A percentile compares a stretch with the other conserved stretches of the same genome.
Evolutionary conservation across 2,113 vertebrate genomes (phyloP).

Genomic region (Heptranchias perlo): DNA sequence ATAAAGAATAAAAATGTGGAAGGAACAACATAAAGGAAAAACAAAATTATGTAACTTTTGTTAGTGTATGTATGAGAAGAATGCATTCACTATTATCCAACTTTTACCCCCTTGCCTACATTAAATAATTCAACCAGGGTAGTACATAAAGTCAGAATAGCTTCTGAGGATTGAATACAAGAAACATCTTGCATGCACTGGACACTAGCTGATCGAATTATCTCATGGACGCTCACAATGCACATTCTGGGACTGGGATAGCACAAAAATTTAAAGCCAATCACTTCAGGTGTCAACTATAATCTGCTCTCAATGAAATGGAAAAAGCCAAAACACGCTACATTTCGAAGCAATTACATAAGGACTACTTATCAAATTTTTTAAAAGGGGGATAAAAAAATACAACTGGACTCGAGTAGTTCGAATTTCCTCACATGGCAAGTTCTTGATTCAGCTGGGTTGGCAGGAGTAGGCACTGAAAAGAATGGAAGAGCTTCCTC

Average conservation of each 20-base stretch:
- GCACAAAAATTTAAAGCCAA: not conserved
- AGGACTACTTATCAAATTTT: not conserved
- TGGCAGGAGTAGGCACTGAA: not conserved
- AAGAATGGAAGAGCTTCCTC: not conserved
- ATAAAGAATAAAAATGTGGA: not conserved
- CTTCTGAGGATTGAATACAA: not conserved
- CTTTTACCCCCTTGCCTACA: not conserved
- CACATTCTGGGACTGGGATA: not conserved
- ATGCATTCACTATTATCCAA: not conserved
- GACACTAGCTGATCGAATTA: not conserved
- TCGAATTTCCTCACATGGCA: not conserved
- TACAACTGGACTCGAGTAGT: not conserved
- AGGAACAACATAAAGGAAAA: not conserved
- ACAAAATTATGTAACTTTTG: not conserved
- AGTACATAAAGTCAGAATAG: not conserved
- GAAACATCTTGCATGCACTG: not conserved
- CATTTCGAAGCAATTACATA: not conserved
- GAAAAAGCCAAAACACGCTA: not conserved
- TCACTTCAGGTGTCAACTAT: not conserved
- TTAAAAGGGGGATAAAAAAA: no score
- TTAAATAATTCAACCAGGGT: not conserved
- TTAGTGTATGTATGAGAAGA: no score
- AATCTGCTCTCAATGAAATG: not conserved
- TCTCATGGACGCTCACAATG: not conserved
- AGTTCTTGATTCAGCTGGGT: slow-evolving; percentile 4